phyloP scores from a whole-genome alignment of 2,888 invertebrate species.

The Eupithecia subfuscata region DNA sequence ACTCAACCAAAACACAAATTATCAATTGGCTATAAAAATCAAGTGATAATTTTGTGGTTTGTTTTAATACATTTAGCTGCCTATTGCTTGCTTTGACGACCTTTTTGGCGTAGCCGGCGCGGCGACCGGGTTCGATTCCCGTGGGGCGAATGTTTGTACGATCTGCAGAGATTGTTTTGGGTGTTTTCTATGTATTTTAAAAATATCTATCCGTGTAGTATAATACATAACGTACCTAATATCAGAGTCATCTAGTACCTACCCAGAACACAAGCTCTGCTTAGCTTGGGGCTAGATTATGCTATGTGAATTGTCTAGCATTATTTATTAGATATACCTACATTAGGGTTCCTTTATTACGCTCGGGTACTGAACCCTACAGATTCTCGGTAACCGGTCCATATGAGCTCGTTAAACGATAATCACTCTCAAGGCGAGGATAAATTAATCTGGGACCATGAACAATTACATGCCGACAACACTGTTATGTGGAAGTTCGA shows the following conservation, averaged over 20 bases:
- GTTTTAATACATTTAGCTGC: neutral
- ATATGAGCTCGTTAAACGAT: conserved; percentile 45
- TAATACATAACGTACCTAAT: too few species aligned
- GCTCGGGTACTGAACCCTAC: neutral
- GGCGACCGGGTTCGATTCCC: too few species aligned
- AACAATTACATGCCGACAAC: conserved; percentile 43
- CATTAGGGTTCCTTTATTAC: neutral
- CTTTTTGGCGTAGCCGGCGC: too few species aligned
- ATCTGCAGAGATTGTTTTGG: too few species aligned
- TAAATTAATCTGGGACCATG: conserved; percentile 50
- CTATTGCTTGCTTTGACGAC: neutral
- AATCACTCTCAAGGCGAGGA: conserved; percentile 54
- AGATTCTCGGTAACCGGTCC: conserved; percentile 31
- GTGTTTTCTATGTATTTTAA: too few species aligned
- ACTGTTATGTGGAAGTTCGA: conserved; percentile 1
- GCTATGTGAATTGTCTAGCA: neutral
- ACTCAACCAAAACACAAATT: too few species aligned
- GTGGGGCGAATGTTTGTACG: too few species aligned
- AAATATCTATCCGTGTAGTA: too few species aligned
- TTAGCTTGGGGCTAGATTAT: too few species aligned
- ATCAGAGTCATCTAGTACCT: too few species aligned
- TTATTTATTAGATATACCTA: neutral
- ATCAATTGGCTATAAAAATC: neutral
- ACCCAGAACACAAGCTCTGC: too few species aligned
- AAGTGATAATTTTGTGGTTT: neutral